A percentile compares a stretch with the other conserved stretches of the same genome.
phyloP scores from a whole-genome alignment of 1,140 invertebrate species.

The Lepeophtheirus salmonis region DNA sequence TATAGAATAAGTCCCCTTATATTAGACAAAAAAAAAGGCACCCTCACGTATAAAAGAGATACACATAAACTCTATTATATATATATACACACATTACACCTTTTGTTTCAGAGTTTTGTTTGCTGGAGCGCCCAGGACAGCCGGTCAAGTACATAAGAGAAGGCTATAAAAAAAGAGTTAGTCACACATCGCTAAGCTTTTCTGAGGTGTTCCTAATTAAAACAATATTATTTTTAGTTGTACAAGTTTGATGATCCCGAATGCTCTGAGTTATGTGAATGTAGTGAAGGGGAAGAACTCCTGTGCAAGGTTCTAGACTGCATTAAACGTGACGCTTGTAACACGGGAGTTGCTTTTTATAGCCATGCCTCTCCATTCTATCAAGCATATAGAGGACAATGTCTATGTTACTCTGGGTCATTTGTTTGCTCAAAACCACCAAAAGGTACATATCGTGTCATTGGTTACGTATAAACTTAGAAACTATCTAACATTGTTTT shows the following conservation, averaged over 20 bases:
- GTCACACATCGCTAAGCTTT: constrained; percentile 23
- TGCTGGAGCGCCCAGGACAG: constrained; percentile 52
- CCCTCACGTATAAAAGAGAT: too few relatives aligned
- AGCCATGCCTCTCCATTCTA: constrained; percentile 69
- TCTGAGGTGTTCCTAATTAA: not conserved
- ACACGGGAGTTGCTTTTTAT: constrained; percentile 58
- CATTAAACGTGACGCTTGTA: constrained; percentile 57
- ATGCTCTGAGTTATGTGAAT: constrained; percentile 59
- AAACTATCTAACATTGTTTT: not conserved
- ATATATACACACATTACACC: constrained; percentile 9
- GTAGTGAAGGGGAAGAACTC: constrained; percentile 48
- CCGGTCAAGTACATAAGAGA: constrained; percentile 49
- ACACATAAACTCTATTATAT: too few relatives aligned
- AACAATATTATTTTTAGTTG: constrained; percentile 9
- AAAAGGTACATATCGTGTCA: too few relatives aligned
- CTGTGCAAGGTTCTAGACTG: constrained; percentile 59
- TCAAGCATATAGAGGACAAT: constrained; percentile 63
- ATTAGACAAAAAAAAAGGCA: too few relatives aligned
- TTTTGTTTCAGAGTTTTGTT: constrained; percentile 44
- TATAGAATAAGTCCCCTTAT: too few relatives aligned
- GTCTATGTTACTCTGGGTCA: constrained; percentile 66
- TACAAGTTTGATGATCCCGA: constrained; percentile 64
- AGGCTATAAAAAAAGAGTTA: constrained; percentile 49
- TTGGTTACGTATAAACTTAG: too few relatives aligned
- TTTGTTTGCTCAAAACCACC: constrained; percentile 76